A percentile compares a stretch with the other conserved stretches of the same genome.
These are phyloP conservation scores for Plagodis pulveraria DNA, from an alignment of 2,888 invertebrate genomes.

Conservation along the genomic window DNA sequence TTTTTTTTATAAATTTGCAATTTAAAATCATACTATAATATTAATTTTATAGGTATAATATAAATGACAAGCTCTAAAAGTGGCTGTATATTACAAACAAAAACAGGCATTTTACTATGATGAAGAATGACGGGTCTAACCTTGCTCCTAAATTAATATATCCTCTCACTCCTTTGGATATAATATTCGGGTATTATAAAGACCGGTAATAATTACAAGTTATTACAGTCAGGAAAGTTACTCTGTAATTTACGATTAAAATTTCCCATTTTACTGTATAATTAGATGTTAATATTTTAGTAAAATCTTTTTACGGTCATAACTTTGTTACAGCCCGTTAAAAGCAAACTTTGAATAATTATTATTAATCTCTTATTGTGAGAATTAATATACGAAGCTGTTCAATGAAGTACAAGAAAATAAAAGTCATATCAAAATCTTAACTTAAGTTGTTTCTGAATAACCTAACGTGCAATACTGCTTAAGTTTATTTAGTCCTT, in stretches of 20 bases:
- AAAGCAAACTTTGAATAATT: slow-evolving; percentile 15
- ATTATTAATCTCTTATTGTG: slow-evolving; percentile 13
- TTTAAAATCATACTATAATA: too few species aligned
- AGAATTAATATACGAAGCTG: slow-evolving; percentile 7
- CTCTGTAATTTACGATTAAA: slow-evolving; percentile 31
- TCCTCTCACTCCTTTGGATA: slow-evolving; percentile 25
- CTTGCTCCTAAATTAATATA: slow-evolving; percentile 33
- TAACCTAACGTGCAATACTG: too few species aligned
- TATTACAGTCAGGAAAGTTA: slow-evolving; percentile 29
- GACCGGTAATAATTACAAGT: slow-evolving; percentile 27
- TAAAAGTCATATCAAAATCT: not conserved
- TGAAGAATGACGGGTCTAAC: slow-evolving; percentile 32
- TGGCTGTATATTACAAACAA: slow-evolving; percentile 32
- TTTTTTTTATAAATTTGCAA: too few species aligned
- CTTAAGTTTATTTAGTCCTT: too few species aligned
- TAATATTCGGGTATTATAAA: slow-evolving; percentile 26
- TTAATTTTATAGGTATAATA: too few species aligned
- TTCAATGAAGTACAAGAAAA: slow-evolving; percentile 6
- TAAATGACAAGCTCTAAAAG: slow-evolving; percentile 7
- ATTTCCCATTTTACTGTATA: slow-evolving; percentile 30
- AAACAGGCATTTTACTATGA: slow-evolving; percentile 29
- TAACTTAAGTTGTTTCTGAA: too few species aligned
- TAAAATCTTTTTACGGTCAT: slow-evolving; percentile 28
- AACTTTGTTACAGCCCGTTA: slow-evolving; percentile 26
- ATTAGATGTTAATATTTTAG: slow-evolving; percentile 32